Evolutionary conservation across 2,113 vertebrate species (phyloP), one percentile per base, ranked within the genome.

Genomic region (Dipodomys merriami): DNA sequence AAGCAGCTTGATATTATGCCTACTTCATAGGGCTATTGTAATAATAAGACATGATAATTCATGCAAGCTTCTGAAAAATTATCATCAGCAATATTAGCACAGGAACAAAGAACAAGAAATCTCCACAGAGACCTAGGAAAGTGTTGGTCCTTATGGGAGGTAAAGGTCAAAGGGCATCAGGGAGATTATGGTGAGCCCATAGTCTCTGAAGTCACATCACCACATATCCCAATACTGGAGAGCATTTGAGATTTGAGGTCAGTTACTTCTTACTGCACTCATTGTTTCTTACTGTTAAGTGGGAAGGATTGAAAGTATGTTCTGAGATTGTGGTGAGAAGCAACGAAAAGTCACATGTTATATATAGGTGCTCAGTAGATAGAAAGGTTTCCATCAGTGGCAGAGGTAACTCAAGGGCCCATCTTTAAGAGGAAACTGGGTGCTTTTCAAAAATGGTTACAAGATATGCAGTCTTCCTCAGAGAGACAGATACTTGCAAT

Each of bases 261-360:
- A 88, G 10, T 88, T n/a, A 20, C 35, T 67, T 73, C 30, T 84
- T 74, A 15, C 90, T 60, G 30, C 19, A 22, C 12, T 92, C 16
- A n/a, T 69, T 85, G 83, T 76, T 64, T 94, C 71, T 86, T 23
- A 67, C 33, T 71, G 29, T 44, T 68, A 83, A 53, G 30, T 88
- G 46, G 60, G 10, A 57, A 33, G 72, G 82, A 81, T 86, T 67
- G 73, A 84, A 92, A 93, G 64, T 25, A 39, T 76, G 49, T 71
- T 39, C 22, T 22, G 35, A 71, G 29, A 3, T 15, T 69, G 39
- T 65, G 57, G 33, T 23, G 16, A 90, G n/a, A 95, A 57, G 44
- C 35, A 53, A 0, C 33, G 30, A 44, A 86, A 87, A 93, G 62
- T 8, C 1, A 44, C 18, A 57, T 49, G 33, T 15, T 11, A 18